A percentile compares a stretch with the other conserved stretches of the same genome.
Conservation (phyloP, 2,888 invertebrate genomes). For the Rhamphomyia laevipes region DNA sequence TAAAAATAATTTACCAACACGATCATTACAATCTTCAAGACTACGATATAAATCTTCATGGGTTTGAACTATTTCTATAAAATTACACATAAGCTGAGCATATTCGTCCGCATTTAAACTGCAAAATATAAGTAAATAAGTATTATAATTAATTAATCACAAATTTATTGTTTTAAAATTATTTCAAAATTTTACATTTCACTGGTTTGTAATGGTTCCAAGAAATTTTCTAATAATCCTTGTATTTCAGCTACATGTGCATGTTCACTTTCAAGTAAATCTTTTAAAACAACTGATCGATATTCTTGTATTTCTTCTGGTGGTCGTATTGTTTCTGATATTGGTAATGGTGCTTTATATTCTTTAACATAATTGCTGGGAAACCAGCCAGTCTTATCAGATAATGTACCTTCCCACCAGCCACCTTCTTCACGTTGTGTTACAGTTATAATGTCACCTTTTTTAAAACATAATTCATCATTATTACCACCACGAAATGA, state of each 20-base stretch:
- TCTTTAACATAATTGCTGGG: slow-evolving; percentile 95
- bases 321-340: slow-evolving; percentile 51
- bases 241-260: slow-evolving; percentile 84
- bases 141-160: background rate
- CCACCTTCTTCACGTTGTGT: slow-evolving; percentile 94
- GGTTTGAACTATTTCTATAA: slow-evolving; percentile 72
- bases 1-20: slow-evolving; percentile 81
- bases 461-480: slow-evolving; percentile 93
- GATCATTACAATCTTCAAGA: slow-evolving; percentile 73
- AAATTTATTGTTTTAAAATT: background rate
- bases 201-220: slow-evolving; percentile 75
- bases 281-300: slow-evolving; percentile 73
- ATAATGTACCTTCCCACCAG: slow-evolving; percentile 98
- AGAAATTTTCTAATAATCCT: slow-evolving; percentile 69
- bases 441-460: slow-evolving; percentile 92
- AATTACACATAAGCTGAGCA: slow-evolving; percentile 75
- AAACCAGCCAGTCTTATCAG: slow-evolving; percentile 96
- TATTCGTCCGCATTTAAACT: slow-evolving; percentile 80
- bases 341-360: slow-evolving; percentile 47
- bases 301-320: slow-evolving; percentile 65
- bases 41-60: slow-evolving; percentile 71
- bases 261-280: slow-evolving; percentile 85
- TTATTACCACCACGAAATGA: slow-evolving; percentile 93
- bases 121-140: slow-evolving; percentile 1
- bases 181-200: slow-evolving; percentile 59